phyloP scores from a whole-genome alignment of 2,797 vertebrate genomes.

The Calcarius lapponicus region DNA sequence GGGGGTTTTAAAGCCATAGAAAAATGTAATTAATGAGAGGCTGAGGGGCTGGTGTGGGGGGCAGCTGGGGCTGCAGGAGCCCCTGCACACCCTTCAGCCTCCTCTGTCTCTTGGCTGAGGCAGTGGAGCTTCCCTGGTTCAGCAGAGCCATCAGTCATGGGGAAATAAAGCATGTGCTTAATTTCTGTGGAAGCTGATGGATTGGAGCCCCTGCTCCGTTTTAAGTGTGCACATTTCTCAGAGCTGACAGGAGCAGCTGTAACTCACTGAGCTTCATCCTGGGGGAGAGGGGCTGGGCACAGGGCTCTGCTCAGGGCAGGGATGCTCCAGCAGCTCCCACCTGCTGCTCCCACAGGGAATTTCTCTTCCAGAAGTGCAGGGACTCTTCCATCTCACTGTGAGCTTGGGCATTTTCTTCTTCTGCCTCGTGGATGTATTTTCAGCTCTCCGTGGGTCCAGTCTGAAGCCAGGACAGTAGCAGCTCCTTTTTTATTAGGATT shows the following conservation, averaged over 20 bases:
- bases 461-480: background rate
- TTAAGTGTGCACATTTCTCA: background rate
- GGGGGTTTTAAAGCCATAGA: background rate
- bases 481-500: background rate
- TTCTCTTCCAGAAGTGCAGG: background rate
- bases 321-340: background rate
- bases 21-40: background rate
- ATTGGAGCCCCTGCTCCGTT: background rate
- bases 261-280: fast-evolving
- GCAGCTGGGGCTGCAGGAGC: background rate
- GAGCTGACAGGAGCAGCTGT: background rate
- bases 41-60: background rate
- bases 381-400: background rate
- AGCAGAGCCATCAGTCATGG: background rate
- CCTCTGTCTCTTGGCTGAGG: fast-evolving
- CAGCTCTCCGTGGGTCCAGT: background rate
- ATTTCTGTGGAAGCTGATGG: background rate
- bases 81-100: fast-evolving
- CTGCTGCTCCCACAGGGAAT: background rate
- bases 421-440: background rate
- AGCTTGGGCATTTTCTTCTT: background rate
- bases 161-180: background rate
- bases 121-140: fast-evolving
- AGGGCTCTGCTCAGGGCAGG: background rate
- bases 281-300: background rate